Evolutionary conservation across 2,797 vertebrate species (phyloP).

Genomic region (Paguma larvata): DNA sequence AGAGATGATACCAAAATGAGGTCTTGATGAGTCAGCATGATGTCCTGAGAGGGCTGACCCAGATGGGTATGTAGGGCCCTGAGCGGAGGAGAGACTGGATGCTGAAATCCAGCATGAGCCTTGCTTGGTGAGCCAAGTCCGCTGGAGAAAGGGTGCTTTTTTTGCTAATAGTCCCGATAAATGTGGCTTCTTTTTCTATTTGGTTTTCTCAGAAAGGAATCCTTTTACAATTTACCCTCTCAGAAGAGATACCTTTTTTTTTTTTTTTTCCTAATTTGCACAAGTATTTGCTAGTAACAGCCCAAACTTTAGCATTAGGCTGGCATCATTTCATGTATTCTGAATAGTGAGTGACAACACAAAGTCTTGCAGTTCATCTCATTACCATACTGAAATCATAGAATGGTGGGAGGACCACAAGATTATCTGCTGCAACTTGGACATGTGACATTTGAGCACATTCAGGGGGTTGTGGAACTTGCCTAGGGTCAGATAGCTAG

Average conservation of each 20-base stretch:
- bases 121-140: neutral
- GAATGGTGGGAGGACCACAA: neutral
- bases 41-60: neutral
- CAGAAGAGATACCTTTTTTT: neutral
- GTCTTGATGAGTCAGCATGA: neutral
- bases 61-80: too few relatives aligned
- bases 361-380: neutral
- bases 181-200: neutral
- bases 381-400: neutral
- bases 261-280: neutral
- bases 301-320: neutral
- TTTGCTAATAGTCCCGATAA: neutral
- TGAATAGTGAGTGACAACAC: neutral
- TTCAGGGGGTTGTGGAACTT: neutral
- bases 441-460: neutral
- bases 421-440: neutral
- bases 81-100: neutral
- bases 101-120: neutral
- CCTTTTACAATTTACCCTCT: neutral
- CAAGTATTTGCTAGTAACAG: neutral
- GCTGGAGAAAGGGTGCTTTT: neutral
- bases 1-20: neutral
- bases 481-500: neutral
- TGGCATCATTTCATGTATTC: neutral
- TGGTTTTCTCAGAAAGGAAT: neutral